Percentiles rank a stretch among this genome's conserved stretches.
Evolutionary conservation across 2,888 invertebrate genomes (phyloP).

Genomic region (Meiosimyza decipiens): DNA sequence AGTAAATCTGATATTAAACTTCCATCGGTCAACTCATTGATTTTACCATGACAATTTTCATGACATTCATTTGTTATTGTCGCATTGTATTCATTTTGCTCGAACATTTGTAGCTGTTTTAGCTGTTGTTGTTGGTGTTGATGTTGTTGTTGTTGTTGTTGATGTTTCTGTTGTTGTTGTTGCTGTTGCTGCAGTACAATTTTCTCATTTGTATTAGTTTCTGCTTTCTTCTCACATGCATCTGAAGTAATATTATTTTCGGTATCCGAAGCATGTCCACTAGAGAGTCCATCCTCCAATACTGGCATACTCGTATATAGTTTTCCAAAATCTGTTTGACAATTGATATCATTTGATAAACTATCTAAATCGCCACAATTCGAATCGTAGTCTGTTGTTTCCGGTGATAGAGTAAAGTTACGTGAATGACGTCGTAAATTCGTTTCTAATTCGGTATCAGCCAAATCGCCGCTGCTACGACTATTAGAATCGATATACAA

Average conservation of each 20-base stretch:
- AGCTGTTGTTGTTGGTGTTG: constrained; percentile 35
- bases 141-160: constrained; percentile 37
- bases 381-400: constrained; percentile 93
- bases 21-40: constrained; percentile 10
- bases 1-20: constrained; percentile 39
- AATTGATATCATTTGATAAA: constrained; percentile 66
- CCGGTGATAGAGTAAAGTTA: constrained; percentile 91
- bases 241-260: constrained; percentile 76
- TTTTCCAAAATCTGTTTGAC: constrained; percentile 71
- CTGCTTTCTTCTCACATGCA: constrained; percentile 52
- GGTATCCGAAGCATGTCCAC: constrained; percentile 92
- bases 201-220: constrained; percentile 40
- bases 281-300: constrained; percentile 92
- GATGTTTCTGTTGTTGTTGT: constrained; percentile 37
- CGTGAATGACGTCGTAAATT: constrained; percentile 72
- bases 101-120: constrained; percentile 42
- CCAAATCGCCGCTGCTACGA: constrained; percentile 64
- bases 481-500: constrained; percentile 66
- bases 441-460: constrained; percentile 63
- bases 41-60: constrained; percentile 44
- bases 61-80: constrained; percentile 44
- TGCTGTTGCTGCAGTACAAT: constrained; percentile 32
- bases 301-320: constrained; percentile 87
- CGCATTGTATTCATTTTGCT: constrained; percentile 50
- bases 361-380: constrained; percentile 89